Base-by-base conservation (phyloP, 2,888 invertebrate species). In the Agonopterix arenella region DNA sequence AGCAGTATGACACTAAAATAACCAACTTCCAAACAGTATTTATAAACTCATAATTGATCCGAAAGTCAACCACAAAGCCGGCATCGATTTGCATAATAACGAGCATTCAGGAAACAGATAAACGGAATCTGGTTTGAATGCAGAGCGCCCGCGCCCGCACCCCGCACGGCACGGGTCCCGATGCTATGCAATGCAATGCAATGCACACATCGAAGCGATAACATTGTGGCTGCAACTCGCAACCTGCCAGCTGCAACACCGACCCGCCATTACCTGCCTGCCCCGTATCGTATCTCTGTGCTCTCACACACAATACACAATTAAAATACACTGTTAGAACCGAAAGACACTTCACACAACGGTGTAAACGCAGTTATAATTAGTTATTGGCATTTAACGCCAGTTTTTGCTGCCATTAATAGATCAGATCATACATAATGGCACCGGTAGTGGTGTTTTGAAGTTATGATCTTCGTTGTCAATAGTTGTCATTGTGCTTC, bases 321-420 rank as follows among this genome's bases (percentile, higher is more conserved):
- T 51, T 50, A 52, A 48, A 45, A 46, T 40, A 45, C 46, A 44
- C 48, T 28, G 45, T 48, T 28, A 28, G 5, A 28, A 28, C 28
- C 28, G 28, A 28, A 28, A 28, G 28, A 28, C 28, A 28, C 28
- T 28, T 28, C 28, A 28, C 28, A 28, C 28, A 28, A 28, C 28
- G 28, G 28, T 56, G 51, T 60, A 58, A 59, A 59, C 61, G 58
- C 66, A 66, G 69, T 68, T 76, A 73, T 70, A 66, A 72, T 76
- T 73, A 73, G 71, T 66, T 66, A 66, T 69, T 68, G 65, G 67
- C 67, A 65, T 68, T 69, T 70, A 60, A 59, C 62, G 58, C 58
- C 48, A 54, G 52, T 57, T 61, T 61, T 63, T 50, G 53, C 5
- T 38, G 62, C 54, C 66, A 63, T 62, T 59, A 70, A 66, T 67